Evolutionary conservation across 1,140 invertebrate species (phyloP).

Genomic region (Theocolax elegans): DNA sequence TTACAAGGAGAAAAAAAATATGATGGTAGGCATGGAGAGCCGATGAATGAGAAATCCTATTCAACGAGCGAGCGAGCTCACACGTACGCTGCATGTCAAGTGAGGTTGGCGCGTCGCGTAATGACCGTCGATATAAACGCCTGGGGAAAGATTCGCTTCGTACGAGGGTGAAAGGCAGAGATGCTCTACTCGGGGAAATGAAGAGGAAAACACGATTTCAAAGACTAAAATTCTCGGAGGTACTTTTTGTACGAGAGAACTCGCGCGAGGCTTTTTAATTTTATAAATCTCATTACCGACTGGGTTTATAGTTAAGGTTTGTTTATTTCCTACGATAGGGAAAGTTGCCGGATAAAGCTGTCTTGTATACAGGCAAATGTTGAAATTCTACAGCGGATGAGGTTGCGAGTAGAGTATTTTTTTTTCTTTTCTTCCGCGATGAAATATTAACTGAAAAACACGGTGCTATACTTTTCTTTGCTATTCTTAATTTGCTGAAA

Average conservation of each 20-base stretch:
- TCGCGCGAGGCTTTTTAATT: constrained; percentile 8
- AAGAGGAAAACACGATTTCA: constrained; percentile 22
- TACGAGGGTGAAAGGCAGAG: not conserved
- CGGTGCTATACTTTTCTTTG: too few species aligned
- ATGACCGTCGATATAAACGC: constrained; percentile 18
- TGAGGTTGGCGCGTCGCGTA: not conserved
- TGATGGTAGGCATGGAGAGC: too few species aligned
- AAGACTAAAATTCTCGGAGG: not conserved
- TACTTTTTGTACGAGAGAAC: not conserved
- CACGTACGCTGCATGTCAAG: constrained; percentile 11
- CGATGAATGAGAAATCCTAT: constrained; percentile 24
- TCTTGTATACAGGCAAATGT: not conserved
- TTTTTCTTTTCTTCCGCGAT: too few species aligned
- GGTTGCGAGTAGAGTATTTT: not conserved
- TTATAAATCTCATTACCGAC: constrained; percentile 25
- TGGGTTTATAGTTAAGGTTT: not conserved
- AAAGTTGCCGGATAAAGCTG: not conserved
- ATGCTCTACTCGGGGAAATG: not conserved
- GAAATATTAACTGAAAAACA: too few species aligned
- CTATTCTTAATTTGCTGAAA: too few species aligned
- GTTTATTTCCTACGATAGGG: constrained; percentile 13
- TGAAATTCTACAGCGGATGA: not conserved
- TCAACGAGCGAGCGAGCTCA: not conserved
- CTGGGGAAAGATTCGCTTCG: not conserved
- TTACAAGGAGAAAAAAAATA: too few species aligned